Conservation (phyloP, 2,888 invertebrate genomes). For the Agrochola macilenta region DNA sequence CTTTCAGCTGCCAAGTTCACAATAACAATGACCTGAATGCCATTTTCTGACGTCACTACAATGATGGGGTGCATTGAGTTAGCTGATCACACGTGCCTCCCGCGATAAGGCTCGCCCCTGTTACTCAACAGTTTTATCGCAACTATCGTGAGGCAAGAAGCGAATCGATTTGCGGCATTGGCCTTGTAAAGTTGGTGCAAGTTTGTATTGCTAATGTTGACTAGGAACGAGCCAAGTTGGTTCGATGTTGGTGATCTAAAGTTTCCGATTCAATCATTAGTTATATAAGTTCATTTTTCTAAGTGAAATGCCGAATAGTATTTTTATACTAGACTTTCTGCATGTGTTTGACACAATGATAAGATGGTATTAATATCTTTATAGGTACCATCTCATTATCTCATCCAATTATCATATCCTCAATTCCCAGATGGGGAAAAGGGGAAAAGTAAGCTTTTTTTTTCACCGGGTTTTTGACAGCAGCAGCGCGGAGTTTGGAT, state of each 20-base stretch:
- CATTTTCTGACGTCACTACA: slow-evolving; percentile 49
- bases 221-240: slow-evolving; percentile 13
- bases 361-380: too few species aligned
- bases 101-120: slow-evolving; percentile 68
- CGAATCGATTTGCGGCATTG: slow-evolving; percentile 66
- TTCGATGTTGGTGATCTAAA: neutral
- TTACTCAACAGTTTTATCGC: slow-evolving; percentile 59
- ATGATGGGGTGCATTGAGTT: slow-evolving; percentile 51
- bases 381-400: too few species aligned
- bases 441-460: too few species aligned
- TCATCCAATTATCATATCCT: too few species aligned
- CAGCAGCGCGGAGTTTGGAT: too few species aligned
- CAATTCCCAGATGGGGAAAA: too few species aligned
- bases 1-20: slow-evolving; percentile 39
- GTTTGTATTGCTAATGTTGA: slow-evolving; percentile 29
- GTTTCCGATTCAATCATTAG: neutral
- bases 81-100: slow-evolving; percentile 68
- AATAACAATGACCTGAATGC: slow-evolving; percentile 54
- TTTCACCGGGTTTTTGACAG: too few species aligned
- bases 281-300: too few species aligned
- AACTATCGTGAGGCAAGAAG: slow-evolving; percentile 47
- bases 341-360: too few species aligned
- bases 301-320: neutral
- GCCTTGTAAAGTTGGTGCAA: slow-evolving; percentile 63
- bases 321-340: neutral